A percentile compares a stretch with the other conserved stretches of the same genome.
phyloP scores from a whole-genome alignment of 2,888 invertebrate genomes.

The Dilophus febrilis region DNA sequence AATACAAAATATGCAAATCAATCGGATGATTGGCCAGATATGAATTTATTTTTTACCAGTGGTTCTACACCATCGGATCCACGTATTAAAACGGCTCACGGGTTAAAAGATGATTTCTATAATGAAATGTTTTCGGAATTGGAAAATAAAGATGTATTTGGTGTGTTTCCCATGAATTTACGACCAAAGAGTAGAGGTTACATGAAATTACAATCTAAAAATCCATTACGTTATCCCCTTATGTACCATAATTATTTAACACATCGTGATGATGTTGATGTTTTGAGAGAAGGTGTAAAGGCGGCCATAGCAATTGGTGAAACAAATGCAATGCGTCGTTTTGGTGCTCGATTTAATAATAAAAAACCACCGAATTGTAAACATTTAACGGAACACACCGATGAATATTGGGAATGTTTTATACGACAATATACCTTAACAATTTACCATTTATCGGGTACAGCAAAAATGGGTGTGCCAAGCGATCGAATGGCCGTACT shows the following conservation, averaged over 20 bases:
- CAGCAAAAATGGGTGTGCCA: conserved; percentile 68
- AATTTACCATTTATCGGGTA: conserved; percentile 72
- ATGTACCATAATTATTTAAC: conserved; percentile 86
- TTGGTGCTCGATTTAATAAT: conserved; percentile 59
- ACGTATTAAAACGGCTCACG: conserved; percentile 63
- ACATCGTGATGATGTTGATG: conserved; percentile 67
- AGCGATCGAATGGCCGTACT: conserved; percentile 66
- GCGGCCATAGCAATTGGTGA: conserved; percentile 66
- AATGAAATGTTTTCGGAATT: conserved; percentile 55
- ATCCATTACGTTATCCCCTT: conserved; percentile 65
- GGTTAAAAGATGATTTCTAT: conserved; percentile 65
- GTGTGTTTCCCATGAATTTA: conserved; percentile 76
- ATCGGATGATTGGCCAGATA: conserved; percentile 80
- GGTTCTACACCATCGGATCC: conserved; percentile 65
- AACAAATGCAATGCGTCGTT: conserved; percentile 58
- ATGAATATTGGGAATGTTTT: conserved; percentile 76
- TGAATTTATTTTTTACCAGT: conserved; percentile 78
- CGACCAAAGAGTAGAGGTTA: conserved; percentile 69
- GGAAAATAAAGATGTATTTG: conserved; percentile 58
- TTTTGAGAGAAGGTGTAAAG: conserved; percentile 72
- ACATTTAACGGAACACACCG: conserved; percentile 56
- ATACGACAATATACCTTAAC: conserved; percentile 75
- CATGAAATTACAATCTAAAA: conserved; percentile 50
- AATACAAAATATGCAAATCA: conserved; percentile 76
- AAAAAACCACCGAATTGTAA: conserved; percentile 68